Conservation (phyloP, 2,797 vertebrate genomes). For the Protonibea diacanthus region DNA sequence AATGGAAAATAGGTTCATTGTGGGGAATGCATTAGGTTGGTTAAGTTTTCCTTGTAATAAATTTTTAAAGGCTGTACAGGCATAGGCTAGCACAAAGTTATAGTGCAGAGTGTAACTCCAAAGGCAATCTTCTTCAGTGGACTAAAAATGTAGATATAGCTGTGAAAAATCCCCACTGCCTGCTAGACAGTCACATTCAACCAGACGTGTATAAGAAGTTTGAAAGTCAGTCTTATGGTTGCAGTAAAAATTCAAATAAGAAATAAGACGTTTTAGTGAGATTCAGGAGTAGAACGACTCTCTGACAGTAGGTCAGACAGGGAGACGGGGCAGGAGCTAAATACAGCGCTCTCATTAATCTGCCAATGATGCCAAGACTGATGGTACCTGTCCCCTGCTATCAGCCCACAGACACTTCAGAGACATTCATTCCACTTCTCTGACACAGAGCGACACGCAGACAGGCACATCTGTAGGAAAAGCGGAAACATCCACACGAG, state of each 20-base stretch:
- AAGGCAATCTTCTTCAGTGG: slow-evolving; percentile 17
- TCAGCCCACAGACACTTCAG: slow-evolving; percentile 60
- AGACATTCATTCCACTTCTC: slow-evolving; percentile 48
- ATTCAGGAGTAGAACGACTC: slow-evolving; percentile 30
- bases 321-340: slow-evolving; percentile 67
- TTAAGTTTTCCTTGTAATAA: slow-evolving; percentile 26
- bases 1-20: slow-evolving; percentile 55
- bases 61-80: slow-evolving; percentile 26
- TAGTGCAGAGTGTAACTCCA: slow-evolving; percentile 4
- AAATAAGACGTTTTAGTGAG: slow-evolving; percentile 32
- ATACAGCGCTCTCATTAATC: slow-evolving; percentile 78
- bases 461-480: background rate
- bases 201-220: background rate
- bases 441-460: slow-evolving; percentile 29
- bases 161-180: background rate
- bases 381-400: slow-evolving; percentile 69
- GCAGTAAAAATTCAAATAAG: slow-evolving; percentile 15
- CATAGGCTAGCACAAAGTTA: slow-evolving; percentile 4
- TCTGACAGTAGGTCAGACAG: slow-evolving; percentile 63
- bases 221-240: slow-evolving; percentile 10
- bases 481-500: background rate
- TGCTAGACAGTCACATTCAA: background rate
- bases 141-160: background rate
- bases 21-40: slow-evolving; percentile 16
- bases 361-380: slow-evolving; percentile 68